phyloP scores from a whole-genome alignment of 2,888 invertebrate genomes.

The Globia sparganii region DNA sequence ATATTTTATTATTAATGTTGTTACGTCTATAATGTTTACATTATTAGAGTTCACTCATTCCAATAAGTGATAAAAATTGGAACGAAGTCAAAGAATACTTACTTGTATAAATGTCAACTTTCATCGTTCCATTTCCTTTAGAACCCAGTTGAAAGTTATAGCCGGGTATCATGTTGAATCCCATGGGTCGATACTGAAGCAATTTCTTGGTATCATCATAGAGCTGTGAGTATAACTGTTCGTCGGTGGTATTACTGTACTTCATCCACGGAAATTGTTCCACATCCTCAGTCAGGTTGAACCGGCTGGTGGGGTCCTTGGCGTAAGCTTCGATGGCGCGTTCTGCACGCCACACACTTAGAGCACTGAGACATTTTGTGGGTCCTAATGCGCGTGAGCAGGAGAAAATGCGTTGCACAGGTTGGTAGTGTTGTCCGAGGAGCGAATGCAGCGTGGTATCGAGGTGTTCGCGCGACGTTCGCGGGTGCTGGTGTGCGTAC shows the following conservation, averaged over 20 bases:
- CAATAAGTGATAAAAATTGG: neutral
- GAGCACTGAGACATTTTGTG: constrained; percentile 90
- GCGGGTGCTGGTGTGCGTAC: constrained; percentile 70
- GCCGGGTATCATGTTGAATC: constrained; percentile 87
- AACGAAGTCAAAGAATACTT: constrained; percentile 62
- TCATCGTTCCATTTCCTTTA: constrained; percentile 87
- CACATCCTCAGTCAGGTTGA: constrained; percentile 76
- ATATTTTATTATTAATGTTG: neutral
- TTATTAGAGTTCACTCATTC: neutral
- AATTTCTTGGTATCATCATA: constrained; percentile 87
- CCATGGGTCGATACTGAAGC: constrained; percentile 87
- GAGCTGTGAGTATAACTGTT: constrained; percentile 87
- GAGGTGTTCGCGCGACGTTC: constrained; percentile 71
- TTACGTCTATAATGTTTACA: neutral
- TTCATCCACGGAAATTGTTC: constrained; percentile 84
- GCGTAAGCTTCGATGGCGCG: constrained; percentile 72
- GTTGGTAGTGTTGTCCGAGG: constrained; percentile 66
- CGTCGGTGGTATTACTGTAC: constrained; percentile 83
- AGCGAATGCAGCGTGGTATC: constrained; percentile 68
- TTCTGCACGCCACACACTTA: constrained; percentile 89
- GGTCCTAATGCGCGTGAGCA: constrained; percentile 83
- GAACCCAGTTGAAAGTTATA: constrained; percentile 88
- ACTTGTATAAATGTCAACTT: constrained; percentile 88
- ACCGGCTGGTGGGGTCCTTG: constrained; percentile 59
- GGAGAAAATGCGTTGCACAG: constrained; percentile 69